Percentiles rank a stretch among this genome's conserved stretches.
phyloP scores from a whole-genome alignment of 2,797 vertebrate genomes.

The Natrix natrix region DNA sequence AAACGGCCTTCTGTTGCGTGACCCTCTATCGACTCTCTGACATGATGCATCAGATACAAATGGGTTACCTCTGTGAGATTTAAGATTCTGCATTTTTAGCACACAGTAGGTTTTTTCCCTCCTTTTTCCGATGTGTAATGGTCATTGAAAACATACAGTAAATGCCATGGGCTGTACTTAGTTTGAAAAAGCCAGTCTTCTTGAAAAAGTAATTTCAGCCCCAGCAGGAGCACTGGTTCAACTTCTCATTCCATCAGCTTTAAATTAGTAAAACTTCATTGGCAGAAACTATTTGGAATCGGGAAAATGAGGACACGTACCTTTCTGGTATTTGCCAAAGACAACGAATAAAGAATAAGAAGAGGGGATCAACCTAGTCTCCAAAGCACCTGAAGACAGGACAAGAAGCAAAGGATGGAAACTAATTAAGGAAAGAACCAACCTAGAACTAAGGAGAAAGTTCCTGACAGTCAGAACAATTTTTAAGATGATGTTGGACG shows the following conservation, averaged over 20 bases:
- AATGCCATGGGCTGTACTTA: slow-evolving; percentile 26
- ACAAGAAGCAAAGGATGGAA: background rate
- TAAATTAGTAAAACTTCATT: slow-evolving; percentile 36
- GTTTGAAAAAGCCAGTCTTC: slow-evolving; percentile 25
- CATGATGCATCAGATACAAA: background rate
- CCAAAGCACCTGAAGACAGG: background rate
- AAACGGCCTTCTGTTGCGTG: background rate
- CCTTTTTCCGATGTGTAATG: background rate
- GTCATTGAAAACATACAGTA: slow-evolving; percentile 16
- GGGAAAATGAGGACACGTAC: slow-evolving; percentile 9
- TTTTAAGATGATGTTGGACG: background rate
- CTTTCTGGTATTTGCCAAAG: background rate
- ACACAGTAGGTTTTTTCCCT: background rate
- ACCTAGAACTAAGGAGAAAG: background rate
- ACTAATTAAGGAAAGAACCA: background rate
- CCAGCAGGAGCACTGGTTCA: slow-evolving; percentile 22
- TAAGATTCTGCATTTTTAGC: background rate
- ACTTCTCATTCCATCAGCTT: slow-evolving; percentile 23
- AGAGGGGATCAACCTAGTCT: background rate
- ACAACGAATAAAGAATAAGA: background rate
- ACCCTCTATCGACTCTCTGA: background rate
- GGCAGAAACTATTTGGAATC: background rate
- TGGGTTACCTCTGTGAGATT: background rate
- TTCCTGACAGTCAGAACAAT: background rate
- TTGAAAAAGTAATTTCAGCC: slow-evolving; percentile 33